Evolutionary conservation across 30 jellyfish, hydroid and myxozoan species (phyloP).

Genomic region (Phacellophora camtschatica): DNA sequence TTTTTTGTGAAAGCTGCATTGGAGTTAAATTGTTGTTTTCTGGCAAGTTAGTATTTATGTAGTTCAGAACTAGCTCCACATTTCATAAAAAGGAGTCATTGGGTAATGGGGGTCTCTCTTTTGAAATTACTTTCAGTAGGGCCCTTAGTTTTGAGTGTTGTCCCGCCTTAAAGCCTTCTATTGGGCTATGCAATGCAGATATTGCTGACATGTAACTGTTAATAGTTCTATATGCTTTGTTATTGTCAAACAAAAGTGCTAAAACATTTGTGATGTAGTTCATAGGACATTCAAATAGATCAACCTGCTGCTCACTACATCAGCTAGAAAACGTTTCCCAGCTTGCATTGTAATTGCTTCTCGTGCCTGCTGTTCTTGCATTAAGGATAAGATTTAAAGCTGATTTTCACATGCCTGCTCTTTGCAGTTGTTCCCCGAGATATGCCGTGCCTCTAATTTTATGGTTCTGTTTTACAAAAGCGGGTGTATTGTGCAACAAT

Average conservation of each 20-base stretch:
- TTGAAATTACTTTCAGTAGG: background rate
- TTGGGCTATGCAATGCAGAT: constrained; percentile 34
- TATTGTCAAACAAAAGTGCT: constrained; percentile 26
- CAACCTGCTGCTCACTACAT: constrained; percentile 38
- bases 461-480: constrained; percentile 1
- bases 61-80: constrained; percentile 1
- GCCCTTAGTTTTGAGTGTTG: constrained; percentile 28
- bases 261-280: background rate
- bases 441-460: constrained; percentile 44
- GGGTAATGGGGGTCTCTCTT: constrained; percentile 21
- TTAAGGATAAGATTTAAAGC: constrained; percentile 51
- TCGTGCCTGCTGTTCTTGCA: constrained; percentile 48
- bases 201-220: constrained; percentile 47
- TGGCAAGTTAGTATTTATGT: background rate
- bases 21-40: background rate
- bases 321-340: constrained; percentile 53
- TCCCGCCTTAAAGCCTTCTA: constrained; percentile 36
- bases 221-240: constrained; percentile 18
- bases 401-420: constrained; percentile 33
- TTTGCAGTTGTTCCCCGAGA: constrained; percentile 39
- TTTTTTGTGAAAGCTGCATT: background rate
- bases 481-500: constrained; percentile 13
- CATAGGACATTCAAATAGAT: constrained; percentile 43
- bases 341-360: constrained; percentile 57
- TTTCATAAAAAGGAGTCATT: constrained; percentile 12